phyloP scores from a whole-genome alignment of 2,888 invertebrate species.

The Rhagium mordax region DNA sequence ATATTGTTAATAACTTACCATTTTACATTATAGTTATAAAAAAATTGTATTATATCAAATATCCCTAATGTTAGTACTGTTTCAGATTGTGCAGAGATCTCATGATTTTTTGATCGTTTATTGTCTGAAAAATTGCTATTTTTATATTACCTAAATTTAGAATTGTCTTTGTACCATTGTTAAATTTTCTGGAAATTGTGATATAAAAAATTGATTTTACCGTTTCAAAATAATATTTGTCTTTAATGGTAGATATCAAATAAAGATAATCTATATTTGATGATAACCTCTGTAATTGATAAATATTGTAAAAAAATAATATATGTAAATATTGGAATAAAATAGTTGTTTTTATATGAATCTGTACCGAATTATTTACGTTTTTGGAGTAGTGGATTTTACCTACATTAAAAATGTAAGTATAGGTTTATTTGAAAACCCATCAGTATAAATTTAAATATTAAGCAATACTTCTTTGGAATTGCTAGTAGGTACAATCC shows the following conservation, averaged over 20 bases:
- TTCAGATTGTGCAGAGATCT: conserved; percentile 50
- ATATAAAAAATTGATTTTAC: conserved; percentile 60
- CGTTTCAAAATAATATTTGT: conserved; percentile 57
- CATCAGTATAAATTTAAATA: not conserved
- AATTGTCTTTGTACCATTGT: conserved; percentile 59
- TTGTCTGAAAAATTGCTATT: conserved; percentile 58
- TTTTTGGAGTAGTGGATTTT: conserved; percentile 55
- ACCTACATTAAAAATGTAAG: conserved; percentile 43
- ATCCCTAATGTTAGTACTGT: conserved; percentile 17
- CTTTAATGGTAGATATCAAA: conserved; percentile 57
- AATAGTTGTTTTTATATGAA: conserved; percentile 63
- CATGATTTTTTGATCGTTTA: conserved; percentile 50
- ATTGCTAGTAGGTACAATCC: conserved; percentile 61
- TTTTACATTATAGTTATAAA: conserved; percentile 34
- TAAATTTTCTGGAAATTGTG: conserved; percentile 68
- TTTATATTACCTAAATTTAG: conserved; percentile 56
- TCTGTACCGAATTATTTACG: conserved; percentile 55
- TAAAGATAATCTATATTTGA: conserved; percentile 67
- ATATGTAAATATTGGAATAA: conserved; percentile 64
- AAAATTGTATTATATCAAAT: conserved; percentile 27
- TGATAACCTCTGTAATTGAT: conserved; percentile 66
- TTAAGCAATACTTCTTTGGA: not conserved
- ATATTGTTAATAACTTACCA: conserved; percentile 28
- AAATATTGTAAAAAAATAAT: conserved; percentile 62
- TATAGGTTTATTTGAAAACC: not conserved